Evolutionary conservation across 2,113 vertebrate genomes (phyloP).

Genomic region (Oncorhynchus gorbuscha): DNA sequence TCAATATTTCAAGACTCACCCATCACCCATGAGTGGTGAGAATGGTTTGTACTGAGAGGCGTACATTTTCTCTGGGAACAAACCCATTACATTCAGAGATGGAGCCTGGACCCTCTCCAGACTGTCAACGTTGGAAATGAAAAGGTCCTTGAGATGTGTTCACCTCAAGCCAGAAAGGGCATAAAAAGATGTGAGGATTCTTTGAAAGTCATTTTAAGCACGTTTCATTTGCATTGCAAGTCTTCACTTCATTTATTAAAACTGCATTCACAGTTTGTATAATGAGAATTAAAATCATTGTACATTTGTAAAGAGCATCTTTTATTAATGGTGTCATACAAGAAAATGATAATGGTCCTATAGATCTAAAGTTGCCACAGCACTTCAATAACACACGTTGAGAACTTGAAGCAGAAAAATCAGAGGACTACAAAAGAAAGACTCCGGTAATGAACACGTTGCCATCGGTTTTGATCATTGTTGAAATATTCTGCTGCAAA

Average conservation of each 20-base stretch:
- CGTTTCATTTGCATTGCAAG: not conserved
- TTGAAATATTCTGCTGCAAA: slow-evolving; percentile 76
- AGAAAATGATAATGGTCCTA: not conserved
- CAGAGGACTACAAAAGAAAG: slow-evolving; percentile 9
- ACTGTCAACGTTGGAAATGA: not conserved
- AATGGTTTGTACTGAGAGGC: slow-evolving; percentile 9
- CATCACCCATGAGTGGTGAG: slow-evolving; percentile 11
- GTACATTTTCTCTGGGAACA: slow-evolving; percentile 9
- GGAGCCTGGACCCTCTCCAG: not conserved
- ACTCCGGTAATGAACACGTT: slow-evolving; percentile 47
- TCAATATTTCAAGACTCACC: slow-evolving; percentile 16
- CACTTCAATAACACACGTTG: slow-evolving; percentile 45
- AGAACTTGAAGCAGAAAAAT: slow-evolving; percentile 46
- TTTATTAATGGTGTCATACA: not conserved
- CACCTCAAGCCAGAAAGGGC: not conserved
- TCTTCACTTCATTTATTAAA: not conserved
- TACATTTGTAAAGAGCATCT: not conserved
- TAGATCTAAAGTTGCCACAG: slow-evolving; percentile 21
- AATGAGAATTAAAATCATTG: not conserved
- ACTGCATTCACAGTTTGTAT: not conserved
- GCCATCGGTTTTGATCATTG: slow-evolving; percentile 74
- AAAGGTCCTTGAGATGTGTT: not conserved
- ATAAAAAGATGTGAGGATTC: not conserved
- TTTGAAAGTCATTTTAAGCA: not conserved
- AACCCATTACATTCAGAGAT: not conserved